phyloP scores from a whole-genome alignment of 2,113 vertebrate species.

The Cephalopterus ornatus region DNA sequence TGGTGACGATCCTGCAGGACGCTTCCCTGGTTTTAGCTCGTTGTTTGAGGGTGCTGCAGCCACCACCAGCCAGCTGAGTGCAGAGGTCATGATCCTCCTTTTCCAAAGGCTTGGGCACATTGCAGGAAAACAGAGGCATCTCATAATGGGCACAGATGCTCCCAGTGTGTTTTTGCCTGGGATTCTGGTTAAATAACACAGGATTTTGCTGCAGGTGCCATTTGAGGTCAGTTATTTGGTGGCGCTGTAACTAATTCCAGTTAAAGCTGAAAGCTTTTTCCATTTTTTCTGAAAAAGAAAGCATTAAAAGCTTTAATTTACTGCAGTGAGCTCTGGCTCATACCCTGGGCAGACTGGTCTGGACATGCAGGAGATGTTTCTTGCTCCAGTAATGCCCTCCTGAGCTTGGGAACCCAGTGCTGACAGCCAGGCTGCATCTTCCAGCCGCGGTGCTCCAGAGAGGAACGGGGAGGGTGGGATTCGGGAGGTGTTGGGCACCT shows the following conservation, averaged over 20 bases:
- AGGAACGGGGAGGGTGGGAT: background rate
- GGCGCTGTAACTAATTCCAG: background rate
- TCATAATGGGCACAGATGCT: fast-evolving
- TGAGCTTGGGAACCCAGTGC: fast-evolving
- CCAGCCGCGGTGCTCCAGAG: fast-evolving
- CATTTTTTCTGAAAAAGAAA: background rate
- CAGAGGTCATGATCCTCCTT: background rate
- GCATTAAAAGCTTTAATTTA: background rate
- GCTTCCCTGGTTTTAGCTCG: background rate
- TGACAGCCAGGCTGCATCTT: fast-evolving
- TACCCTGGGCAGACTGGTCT: background rate
- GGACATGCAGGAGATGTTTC: fast-evolving
- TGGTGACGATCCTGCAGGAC: background rate
- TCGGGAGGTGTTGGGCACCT: fast-evolving
- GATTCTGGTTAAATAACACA: background rate
- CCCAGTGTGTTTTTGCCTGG: background rate
- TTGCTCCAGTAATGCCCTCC: fast-evolving
- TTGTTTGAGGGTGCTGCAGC: background rate
- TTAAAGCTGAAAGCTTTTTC: background rate
- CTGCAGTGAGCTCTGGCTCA: background rate
- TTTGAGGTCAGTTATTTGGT: background rate
- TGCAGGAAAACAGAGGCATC: background rate
- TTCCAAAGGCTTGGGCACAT: background rate
- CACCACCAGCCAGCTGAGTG: background rate
- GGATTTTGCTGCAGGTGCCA: background rate